Evolutionary conservation across 2,797 vertebrate genomes (phyloP).

Genomic region (Vespertilio murinus): DNA sequence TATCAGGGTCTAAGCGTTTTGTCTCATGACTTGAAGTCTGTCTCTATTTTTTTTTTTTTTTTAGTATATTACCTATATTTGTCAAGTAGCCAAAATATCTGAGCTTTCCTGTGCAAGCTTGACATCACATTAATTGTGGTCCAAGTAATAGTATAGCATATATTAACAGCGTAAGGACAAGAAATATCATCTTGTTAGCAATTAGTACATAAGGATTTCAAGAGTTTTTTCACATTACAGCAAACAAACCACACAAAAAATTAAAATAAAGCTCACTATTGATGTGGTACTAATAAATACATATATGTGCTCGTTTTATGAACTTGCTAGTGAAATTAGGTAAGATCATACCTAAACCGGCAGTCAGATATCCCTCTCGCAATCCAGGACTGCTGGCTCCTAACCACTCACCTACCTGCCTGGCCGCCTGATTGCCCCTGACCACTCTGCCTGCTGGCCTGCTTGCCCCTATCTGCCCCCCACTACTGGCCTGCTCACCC

Average conservation of each 20-base stretch:
- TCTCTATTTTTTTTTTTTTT: not conserved
- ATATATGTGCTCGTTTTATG: not conserved
- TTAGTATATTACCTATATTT: not conserved
- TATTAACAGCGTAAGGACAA: not conserved
- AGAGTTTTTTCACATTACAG: not conserved
- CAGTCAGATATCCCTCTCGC: too few relatives aligned
- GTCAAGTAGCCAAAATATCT: not conserved
- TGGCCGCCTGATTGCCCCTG: too few relatives aligned
- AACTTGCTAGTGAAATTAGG: not conserved
- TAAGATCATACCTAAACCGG: not conserved
- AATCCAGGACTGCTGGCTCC: too few relatives aligned
- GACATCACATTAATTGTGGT: not conserved
- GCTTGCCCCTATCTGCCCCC: too few relatives aligned
- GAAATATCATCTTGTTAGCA: not conserved
- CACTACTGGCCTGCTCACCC: too few relatives aligned
- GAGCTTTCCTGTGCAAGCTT: not conserved
- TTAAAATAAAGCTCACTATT: not conserved
- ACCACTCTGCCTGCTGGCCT: too few relatives aligned
- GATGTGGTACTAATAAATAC: not conserved
- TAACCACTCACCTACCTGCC: too few relatives aligned
- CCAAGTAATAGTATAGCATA: not conserved
- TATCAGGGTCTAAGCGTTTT: not conserved
- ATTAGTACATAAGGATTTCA: not conserved
- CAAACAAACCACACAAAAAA: not conserved
- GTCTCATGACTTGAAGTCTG: not conserved